Conservation (phyloP, 1,140 invertebrate species). For the Drosophila parvula region DNA sequence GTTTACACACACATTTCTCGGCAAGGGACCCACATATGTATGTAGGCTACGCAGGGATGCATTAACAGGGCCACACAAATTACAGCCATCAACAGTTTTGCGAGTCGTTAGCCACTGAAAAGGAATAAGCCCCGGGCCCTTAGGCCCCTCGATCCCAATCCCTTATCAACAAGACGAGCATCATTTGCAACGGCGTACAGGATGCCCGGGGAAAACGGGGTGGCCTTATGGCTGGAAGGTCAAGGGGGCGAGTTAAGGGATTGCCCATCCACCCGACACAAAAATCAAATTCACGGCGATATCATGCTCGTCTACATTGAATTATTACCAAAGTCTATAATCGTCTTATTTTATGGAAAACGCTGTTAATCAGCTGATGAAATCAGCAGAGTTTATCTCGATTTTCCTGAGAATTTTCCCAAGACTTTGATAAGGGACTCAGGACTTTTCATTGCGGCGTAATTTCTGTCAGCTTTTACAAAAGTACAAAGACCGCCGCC, state of each 20-base stretch:
- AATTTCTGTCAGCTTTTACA: not conserved
- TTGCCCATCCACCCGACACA: slow-evolving; percentile 39
- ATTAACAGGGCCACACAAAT: slow-evolving; percentile 54
- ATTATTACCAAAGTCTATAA: slow-evolving; percentile 7
- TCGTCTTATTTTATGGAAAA: slow-evolving; percentile 21
- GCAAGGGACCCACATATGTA: not conserved
- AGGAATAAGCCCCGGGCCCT: slow-evolving; percentile 23
- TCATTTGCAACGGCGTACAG: slow-evolving; percentile 40
- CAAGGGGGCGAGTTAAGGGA: slow-evolving; percentile 26
- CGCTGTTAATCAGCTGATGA: slow-evolving; percentile 16
- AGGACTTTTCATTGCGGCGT: no score
- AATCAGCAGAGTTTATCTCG: slow-evolving; percentile 4
- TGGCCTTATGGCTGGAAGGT: not conserved
- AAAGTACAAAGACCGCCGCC: not conserved
- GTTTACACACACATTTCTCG: slow-evolving; percentile 13
- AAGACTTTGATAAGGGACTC: not conserved
- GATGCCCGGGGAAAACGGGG: slow-evolving; percentile 16
- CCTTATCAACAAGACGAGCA: slow-evolving; percentile 54
- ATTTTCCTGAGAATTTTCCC: slow-evolving; percentile 1
- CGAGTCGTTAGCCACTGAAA: slow-evolving; percentile 59
- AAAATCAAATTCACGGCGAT: slow-evolving; percentile 25
- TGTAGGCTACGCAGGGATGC: slow-evolving; percentile 2
- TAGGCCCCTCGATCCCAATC: slow-evolving; percentile 20
- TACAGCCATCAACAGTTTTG: slow-evolving; percentile 67
- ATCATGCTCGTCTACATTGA: slow-evolving; percentile 12